Conservation (phyloP, 2,113 vertebrate species). For the Raphicerus campestris region DNA sequence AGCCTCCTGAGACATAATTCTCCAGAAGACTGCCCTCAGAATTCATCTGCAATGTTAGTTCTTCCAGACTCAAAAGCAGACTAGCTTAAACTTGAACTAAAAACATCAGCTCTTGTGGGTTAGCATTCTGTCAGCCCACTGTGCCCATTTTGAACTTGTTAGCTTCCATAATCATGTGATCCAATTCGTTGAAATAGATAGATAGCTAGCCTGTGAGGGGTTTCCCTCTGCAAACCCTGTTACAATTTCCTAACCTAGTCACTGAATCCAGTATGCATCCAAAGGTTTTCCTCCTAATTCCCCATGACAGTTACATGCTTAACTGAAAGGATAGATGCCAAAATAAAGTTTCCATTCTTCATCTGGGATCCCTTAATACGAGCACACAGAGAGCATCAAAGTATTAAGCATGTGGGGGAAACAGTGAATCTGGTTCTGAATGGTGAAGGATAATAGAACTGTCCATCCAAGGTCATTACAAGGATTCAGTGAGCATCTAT, state of each 20-base stretch:
- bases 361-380: not conserved
- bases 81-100: not conserved
- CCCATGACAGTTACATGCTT: not conserved
- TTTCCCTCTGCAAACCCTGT: not conserved
- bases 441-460: not conserved
- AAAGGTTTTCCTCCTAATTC: not conserved
- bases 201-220: not conserved
- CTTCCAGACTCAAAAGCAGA: not conserved
- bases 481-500: not conserved
- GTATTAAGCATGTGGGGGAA: not conserved
- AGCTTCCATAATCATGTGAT: not conserved
- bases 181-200: not conserved
- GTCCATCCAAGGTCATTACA: not conserved
- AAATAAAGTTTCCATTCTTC: not conserved
- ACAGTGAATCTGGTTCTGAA: not conserved
- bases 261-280: not conserved
- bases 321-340: not conserved
- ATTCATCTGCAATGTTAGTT: not conserved
- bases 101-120: not conserved
- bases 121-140: not conserved
- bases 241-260: not conserved
- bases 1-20: not conserved
- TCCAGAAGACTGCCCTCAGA: not conserved
- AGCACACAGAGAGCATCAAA: not conserved
- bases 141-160: not conserved